Evolutionary conservation across 2,797 vertebrate species (phyloP).

Genomic region (Falco berigora): DNA sequence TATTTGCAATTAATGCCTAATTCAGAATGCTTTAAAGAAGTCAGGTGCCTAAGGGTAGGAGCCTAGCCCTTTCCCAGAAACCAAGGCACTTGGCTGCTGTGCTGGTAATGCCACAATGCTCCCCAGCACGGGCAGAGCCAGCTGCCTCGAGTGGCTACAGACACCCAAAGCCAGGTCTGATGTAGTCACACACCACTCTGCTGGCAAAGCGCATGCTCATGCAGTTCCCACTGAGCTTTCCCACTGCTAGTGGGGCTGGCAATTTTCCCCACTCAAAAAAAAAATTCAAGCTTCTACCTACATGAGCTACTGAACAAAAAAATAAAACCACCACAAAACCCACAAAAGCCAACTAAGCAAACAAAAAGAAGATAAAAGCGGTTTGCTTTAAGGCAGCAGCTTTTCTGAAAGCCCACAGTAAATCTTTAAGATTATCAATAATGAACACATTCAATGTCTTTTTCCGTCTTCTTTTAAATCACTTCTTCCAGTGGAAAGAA

Average conservation of each 20-base stretch:
- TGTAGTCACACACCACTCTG: accelerated
- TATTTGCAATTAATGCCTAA: not conserved
- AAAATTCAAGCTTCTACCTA: not conserved
- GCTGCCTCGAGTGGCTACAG: not conserved
- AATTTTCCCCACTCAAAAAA: not conserved
- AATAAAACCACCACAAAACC: not conserved
- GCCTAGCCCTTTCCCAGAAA: not conserved
- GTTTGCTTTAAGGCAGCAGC: constrained; percentile 56
- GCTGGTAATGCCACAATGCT: accelerated
- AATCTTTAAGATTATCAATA: constrained; percentile 63
- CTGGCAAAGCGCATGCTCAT: accelerated
- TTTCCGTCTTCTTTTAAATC: constrained; percentile 43
- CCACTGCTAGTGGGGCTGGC: not conserved
- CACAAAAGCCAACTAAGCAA: constrained; percentile 62
- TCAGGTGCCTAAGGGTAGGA: accelerated
- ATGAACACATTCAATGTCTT: constrained; percentile 55
- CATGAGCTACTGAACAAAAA: not conserved
- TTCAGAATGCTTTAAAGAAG: not conserved
- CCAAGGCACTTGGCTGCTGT: not conserved
- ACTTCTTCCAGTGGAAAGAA: constrained; percentile 31
- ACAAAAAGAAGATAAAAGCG: constrained; percentile 60
- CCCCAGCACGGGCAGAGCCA: not conserved
- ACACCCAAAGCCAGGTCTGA: not conserved
- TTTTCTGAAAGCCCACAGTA: constrained; percentile 51
- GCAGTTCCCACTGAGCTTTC: not conserved